These are phyloP conservation scores for Cerceris rybyensis DNA, from an alignment of 2,888 invertebrate genomes.

Conservation along the genomic window DNA sequence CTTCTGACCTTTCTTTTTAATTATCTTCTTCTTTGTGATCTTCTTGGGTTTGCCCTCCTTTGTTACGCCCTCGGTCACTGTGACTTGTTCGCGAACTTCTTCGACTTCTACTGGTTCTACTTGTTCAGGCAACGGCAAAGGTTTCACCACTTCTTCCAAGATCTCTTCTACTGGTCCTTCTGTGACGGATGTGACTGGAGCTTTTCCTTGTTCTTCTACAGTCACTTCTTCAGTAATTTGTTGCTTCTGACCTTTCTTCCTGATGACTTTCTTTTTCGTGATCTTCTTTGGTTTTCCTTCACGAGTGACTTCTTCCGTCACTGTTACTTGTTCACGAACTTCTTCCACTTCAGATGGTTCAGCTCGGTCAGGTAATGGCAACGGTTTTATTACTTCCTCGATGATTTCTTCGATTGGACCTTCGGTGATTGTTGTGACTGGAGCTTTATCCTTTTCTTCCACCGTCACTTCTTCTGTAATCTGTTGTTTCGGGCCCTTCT, in stretches of 20 bases:
- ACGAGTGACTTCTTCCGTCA: slow-evolving; percentile 68
- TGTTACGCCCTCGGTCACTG: slow-evolving; percentile 70
- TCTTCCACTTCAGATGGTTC: slow-evolving; percentile 77
- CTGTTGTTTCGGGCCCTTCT: too few species aligned
- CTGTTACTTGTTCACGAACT: slow-evolving; percentile 57
- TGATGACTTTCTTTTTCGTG: slow-evolving; percentile 76
- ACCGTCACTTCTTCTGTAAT: too few species aligned
- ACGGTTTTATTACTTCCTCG: slow-evolving; percentile 76
- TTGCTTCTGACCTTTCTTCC: slow-evolving; percentile 65
- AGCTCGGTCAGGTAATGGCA: slow-evolving; percentile 74
- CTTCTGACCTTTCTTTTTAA: slow-evolving; percentile 59
- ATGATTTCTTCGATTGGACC: slow-evolving; percentile 79
- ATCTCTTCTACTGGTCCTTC: slow-evolving; percentile 79
- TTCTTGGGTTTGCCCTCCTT: slow-evolving; percentile 65
- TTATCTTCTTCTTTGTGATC: slow-evolving; percentile 66
- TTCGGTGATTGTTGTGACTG: too few species aligned
- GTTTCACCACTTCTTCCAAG: slow-evolving; percentile 4
- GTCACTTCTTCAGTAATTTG: slow-evolving; percentile 71
- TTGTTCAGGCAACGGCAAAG: slow-evolving; percentile 60
- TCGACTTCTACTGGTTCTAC: slow-evolving; percentile 52
- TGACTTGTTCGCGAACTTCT: slow-evolving; percentile 69
- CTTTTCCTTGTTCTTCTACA: slow-evolving; percentile 55
- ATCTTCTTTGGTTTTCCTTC: slow-evolving; percentile 63
- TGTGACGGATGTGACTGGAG: slow-evolving; percentile 77
- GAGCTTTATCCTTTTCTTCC: too few species aligned